Evolutionary conservation across 2,797 vertebrate species (phyloP), one percentile per base, ranked within the genome.

Genomic region (Phoxinus dragarum): DNA sequence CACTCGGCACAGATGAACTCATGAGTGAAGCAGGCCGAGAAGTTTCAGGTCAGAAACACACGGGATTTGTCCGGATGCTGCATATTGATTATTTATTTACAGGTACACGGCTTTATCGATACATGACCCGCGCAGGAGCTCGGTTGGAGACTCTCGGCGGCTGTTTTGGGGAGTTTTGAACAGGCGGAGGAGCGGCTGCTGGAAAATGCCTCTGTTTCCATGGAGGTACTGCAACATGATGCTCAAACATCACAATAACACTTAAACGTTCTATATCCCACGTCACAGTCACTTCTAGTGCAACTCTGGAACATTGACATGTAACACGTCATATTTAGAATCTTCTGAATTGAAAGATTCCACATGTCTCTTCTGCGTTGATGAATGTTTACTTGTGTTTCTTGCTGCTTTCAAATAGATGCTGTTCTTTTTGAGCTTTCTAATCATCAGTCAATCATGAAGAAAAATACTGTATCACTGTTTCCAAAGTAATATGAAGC

Each of bases 151-250:
- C 2, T 56, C 66, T 19, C 64, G 21, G 49, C 74, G 87, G 56
- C 75, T 54, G 79, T 76, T 78, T 78, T 8, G 17, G 27, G 64
- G 47, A 69, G 74, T 59, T 77, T 69, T 56, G 17, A 69, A 31
- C 67, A 19, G 80, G 66, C 34, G 82, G 31, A 64, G 23, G 61
- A 16, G 31, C 66, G n/a, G 59, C 67, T 47, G 69, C 3, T 64
- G 74, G 49, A 84, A 79, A 79, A 84, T 84, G 83, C 17, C 36
- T 34, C 49, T 14, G 83, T 78, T 79, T 84, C 52, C 66, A 79
- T 71, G 83, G 83, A 84, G 83, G 83, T 84, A 59, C 74, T 61
- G 74, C 44, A 78, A 77, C 36, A 54, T 84, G 72, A 84, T 67
- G 72, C 61, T 52, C 16, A 54, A 52, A 69, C 49, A 71, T 27